phyloP scores from a whole-genome alignment of 2,797 vertebrate species.

The Ctenosaura bakeri region DNA sequence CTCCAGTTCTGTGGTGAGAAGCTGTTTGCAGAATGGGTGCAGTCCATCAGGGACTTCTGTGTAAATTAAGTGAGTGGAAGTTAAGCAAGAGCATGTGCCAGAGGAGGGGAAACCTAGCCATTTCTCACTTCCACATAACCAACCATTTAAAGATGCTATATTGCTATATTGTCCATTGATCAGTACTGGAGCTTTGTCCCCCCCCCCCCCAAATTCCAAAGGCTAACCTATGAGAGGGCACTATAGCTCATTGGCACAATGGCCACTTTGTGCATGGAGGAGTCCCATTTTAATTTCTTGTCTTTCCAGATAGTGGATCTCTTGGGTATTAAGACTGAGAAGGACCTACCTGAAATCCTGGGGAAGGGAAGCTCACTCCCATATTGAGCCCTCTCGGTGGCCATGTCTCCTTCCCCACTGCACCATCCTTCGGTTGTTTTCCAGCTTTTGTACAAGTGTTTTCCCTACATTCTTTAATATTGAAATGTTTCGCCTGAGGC shows the following conservation, averaged over 20 bases:
- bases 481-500: too few species aligned
- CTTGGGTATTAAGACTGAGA: neutral
- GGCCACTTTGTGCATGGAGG: neutral
- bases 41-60: conserved; percentile 3
- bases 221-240: neutral
- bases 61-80: conserved; percentile 15
- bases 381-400: too few species aligned
- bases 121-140: neutral
- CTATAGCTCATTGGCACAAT: neutral
- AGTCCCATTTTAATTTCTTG: neutral
- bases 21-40: conserved; percentile 31
- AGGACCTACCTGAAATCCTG: neutral
- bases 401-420: too few species aligned
- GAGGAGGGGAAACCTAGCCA: neutral
- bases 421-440: too few species aligned
- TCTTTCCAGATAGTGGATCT: neutral
- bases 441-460: too few species aligned
- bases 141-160: neutral
- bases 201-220: neutral
- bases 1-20: conserved; percentile 33
- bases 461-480: too few species aligned
- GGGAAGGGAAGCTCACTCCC: neutral
- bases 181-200: neutral
- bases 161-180: neutral
- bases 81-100: neutral